Base-by-base conservation (phyloP, 2,113 vertebrate species). In the Epinephelus moara region DNA sequence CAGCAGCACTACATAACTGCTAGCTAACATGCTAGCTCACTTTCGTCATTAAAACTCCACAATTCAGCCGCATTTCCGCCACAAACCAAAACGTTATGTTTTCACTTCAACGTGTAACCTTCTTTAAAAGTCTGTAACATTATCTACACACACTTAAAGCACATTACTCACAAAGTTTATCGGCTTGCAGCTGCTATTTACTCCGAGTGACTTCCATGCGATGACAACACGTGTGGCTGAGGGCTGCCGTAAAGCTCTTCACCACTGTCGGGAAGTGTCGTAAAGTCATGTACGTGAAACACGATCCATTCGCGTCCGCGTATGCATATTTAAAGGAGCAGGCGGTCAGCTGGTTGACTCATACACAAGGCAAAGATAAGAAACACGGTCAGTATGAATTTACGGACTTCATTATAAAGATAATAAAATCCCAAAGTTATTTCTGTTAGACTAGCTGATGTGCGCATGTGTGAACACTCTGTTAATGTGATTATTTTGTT, bases 171-270 rank as follows among this genome's bases (percentile, higher is more conserved):
- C 82, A 50, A 45, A 19, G 15, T 23, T 0, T 2, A 10, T 11
- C 67, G 11, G 19, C 33, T 49, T 9, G 14, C 42, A 0, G 19
- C 25, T 1, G 70, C 37, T 72, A 67, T 64, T 82, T 49, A 56
- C 75, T 23, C 27, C 50, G 3, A 4, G 0, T 1, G 4, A 21
- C 64, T 25, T 27, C 80, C 88, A 89, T 88, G 90, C 45, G 37
- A 90, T 17, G 72, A 84, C 73, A 89, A 90, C 92, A 92, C 90
- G 93, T 92, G 92, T 88, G 76, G 15, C 1, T 40, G 1, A 0
- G 13, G 1, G 0, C 70, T 87, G 85, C 74, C 93, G 92, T 78
- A 92, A 91, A 92, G 61, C 0, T 0, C 0, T 0, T 0, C 6
- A 0, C 0, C 0, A 12, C 23, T 72, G 66, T 80, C 69, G 84